Percentiles rank a stretch among this genome's conserved stretches.
Evolutionary conservation across 1,140 invertebrate genomes (phyloP).

Genomic region (Meloidogyne hapla): DNA sequence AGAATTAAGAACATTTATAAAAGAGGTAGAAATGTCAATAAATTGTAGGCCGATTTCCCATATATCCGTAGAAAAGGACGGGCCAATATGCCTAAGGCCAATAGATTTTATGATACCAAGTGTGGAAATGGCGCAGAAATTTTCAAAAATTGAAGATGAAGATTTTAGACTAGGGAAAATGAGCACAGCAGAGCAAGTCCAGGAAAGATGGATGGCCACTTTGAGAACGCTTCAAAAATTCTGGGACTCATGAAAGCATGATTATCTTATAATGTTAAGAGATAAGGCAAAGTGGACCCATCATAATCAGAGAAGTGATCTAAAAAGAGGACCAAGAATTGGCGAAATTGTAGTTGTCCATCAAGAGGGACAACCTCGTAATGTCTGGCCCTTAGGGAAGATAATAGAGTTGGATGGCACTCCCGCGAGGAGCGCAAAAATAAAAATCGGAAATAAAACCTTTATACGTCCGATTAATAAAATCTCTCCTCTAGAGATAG

Average conservation of each 20-base stretch:
- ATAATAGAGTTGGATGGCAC: too few species aligned
- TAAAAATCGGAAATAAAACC: too few species aligned
- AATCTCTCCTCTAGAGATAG: too few species aligned
- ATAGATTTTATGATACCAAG: conserved; percentile 7
- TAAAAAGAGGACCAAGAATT: not conserved
- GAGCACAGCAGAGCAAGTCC: not conserved
- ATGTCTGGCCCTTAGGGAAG: not conserved
- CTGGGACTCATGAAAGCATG: not conserved
- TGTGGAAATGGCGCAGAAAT: not conserved
- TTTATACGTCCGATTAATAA: too few species aligned
- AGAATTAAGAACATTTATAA: not conserved
- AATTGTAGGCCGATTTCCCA: not conserved
- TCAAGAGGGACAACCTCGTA: not conserved
- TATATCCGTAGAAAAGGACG: not conserved
- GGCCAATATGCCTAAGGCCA: not conserved
- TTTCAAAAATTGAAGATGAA: too few species aligned
- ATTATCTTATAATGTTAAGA: not conserved
- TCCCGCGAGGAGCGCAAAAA: too few species aligned
- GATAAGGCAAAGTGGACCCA: not conserved
- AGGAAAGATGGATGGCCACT: not conserved
- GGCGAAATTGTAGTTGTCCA: not conserved
- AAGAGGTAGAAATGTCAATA: not conserved
- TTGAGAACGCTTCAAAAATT: not conserved
- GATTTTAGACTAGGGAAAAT: too few species aligned
- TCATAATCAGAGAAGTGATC: not conserved